These are phyloP conservation scores for Illadopsis cleaveri DNA, from an alignment of 2,113 vertebrate genomes.

Conservation along the genomic window DNA sequence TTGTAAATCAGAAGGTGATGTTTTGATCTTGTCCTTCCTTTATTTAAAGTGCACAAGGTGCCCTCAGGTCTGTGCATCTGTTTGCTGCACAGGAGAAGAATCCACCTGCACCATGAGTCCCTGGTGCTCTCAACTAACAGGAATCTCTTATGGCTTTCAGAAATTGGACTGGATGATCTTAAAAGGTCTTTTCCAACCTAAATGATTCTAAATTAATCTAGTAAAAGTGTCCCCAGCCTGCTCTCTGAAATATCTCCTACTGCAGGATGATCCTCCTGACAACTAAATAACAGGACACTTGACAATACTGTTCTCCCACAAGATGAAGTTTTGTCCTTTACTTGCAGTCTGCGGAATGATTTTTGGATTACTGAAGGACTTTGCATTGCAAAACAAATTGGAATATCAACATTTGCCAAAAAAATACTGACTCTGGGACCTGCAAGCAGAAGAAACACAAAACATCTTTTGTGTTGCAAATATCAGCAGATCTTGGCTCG, in stretches of 20 bases:
- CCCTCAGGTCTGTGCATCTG: conserved; percentile 25
- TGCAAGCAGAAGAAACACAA: background rate
- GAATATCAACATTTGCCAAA: background rate
- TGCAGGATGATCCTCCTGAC: background rate
- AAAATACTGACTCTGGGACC: background rate
- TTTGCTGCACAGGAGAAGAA: conserved; percentile 30
- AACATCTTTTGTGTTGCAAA: background rate
- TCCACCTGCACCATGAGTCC: background rate
- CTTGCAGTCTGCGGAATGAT: background rate
- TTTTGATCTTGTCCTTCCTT: background rate
- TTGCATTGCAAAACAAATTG: background rate
- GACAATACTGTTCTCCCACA: background rate
- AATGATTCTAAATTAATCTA: background rate
- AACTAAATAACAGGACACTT: background rate
- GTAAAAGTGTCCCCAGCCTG: background rate
- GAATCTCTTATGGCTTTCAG: background rate
- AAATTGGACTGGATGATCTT: background rate
- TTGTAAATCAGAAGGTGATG: background rate
- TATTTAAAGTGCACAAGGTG: background rate
- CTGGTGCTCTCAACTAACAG: background rate
- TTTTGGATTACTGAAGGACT: background rate
- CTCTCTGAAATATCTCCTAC: background rate
- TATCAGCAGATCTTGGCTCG: background rate
- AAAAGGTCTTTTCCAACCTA: background rate
- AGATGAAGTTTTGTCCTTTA: background rate